These are phyloP conservation scores for Daptonema setosum DNA, from an alignment of 2,888 invertebrate genomes.

Conservation along the genomic window DNA sequence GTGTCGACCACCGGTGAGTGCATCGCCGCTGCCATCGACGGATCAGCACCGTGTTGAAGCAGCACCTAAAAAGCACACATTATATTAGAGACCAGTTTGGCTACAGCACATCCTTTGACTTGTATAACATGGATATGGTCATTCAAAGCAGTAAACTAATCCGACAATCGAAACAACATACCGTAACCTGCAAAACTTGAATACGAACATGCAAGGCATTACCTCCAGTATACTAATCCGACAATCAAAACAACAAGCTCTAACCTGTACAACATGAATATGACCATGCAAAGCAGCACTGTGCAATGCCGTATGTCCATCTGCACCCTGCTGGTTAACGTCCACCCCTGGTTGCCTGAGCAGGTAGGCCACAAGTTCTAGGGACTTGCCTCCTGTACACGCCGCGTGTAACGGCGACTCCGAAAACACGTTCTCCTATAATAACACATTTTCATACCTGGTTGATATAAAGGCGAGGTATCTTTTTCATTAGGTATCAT, in stretches of 20 bases:
- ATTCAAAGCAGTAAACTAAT: no score
- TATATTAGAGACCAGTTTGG: no score
- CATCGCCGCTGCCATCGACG: constrained; percentile 22
- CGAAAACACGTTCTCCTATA: constrained; percentile 32
- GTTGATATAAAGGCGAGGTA: no score
- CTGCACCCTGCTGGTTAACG: constrained; percentile 28
- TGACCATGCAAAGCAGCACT: constrained; percentile 35
- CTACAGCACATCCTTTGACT: no score
- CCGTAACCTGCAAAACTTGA: no score
- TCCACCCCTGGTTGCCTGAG: constrained; percentile 30
- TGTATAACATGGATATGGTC: no score
- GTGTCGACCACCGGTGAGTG: not conserved
- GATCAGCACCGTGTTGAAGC: constrained; percentile 32
- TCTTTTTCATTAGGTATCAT: no score
- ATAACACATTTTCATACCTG: no score
- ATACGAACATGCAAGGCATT: no score
- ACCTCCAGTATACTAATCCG: no score
- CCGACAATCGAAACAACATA: not conserved
- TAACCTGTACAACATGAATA: constrained; percentile 28
- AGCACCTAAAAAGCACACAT: constrained; percentile 17
- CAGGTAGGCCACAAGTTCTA: constrained; percentile 31
- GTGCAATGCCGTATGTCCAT: constrained; percentile 23
- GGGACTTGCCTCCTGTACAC: constrained; percentile 31
- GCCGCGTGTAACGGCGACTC: constrained; percentile 33
- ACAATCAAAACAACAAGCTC: not conserved